Base-by-base conservation (phyloP, 1,140 invertebrate species). In the Meloidogyne hapla region DNA sequence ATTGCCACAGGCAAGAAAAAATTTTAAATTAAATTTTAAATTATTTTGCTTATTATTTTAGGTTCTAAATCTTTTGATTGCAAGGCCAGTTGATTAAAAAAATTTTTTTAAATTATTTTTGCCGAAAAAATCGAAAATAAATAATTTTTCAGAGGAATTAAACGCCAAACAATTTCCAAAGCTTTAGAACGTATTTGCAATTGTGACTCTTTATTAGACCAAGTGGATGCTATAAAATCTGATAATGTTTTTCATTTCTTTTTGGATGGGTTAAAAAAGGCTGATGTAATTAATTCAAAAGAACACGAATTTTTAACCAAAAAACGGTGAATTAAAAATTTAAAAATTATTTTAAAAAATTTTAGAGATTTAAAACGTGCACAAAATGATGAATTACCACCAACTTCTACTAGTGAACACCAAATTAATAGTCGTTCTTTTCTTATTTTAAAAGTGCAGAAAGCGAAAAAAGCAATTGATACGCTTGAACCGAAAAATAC, bases 381-480 rank as follows among this genome's bases (percentile, higher is more conserved):
- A 42, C 78, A 81, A 67, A 78, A 78, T 18, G 42, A 48, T 4
- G 67, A 71, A 61, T 65, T 78, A 8, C 23, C 33, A n/a, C n/a
- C 48, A 33, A 18, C 70, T 28, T 62, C 48, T 18, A 2, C 12
- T 48, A 63, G 8, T 64, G 26, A 56, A 23, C 71, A 15, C 4
- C 56, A 61, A 61, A 64, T 73, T 21, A 33, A 25, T 23, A 56
- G 38, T 2, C 23, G 71, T 4, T 75, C 69, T 23, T 45, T 75
- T 33, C 64, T 75, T 64, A 67, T 75, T 56, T 62, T 26, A 10
- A 33, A 38, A 2, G 77, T 69, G 3, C 77, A 79, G 48, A 78
- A 78, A 45, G 77, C 77, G 0, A 78, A 78, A 15, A 78, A 33
- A 61, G 66, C 40, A 26, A 75, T 78, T 71, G 77, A 79, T 21